phyloP scores from a whole-genome alignment of 2,888 invertebrate species.

The Chironomus riparius region DNA sequence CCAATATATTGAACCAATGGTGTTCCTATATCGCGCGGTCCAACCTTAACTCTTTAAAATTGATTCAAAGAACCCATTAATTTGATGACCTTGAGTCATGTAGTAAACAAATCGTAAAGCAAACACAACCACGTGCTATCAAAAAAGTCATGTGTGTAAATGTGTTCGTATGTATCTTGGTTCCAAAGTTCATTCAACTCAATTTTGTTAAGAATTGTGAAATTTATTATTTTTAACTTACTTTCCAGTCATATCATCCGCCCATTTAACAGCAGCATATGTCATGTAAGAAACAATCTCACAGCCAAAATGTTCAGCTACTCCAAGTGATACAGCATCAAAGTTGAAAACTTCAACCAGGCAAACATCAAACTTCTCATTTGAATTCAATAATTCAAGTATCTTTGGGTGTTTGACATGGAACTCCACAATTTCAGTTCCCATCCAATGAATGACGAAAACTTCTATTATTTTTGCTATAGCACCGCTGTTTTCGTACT shows the following conservation, averaged over 20 bases:
- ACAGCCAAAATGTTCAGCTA: slow-evolving; percentile 31
- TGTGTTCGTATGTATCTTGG: too few species aligned
- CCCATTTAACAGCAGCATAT: slow-evolving; percentile 16
- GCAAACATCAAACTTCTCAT: slow-evolving; percentile 30
- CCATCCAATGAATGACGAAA: background rate
- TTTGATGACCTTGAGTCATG: background rate
- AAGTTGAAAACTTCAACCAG: slow-evolving; percentile 31
- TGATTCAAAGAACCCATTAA: too few species aligned
- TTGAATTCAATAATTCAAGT: background rate
- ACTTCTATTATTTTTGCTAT: background rate
- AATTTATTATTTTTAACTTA: background rate
- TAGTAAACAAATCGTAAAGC: too few species aligned
- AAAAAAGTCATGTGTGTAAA: too few species aligned
- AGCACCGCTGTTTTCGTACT: background rate
- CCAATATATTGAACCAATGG: too few species aligned
- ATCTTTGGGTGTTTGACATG: background rate
- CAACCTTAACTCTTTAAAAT: too few species aligned
- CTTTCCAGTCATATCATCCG: slow-evolving; percentile 23
- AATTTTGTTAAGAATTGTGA: too few species aligned
- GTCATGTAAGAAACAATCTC: slow-evolving; percentile 29
- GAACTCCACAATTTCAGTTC: background rate
- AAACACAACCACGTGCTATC: too few species aligned
- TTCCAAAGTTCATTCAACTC: too few species aligned
- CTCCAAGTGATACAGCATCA: slow-evolving; percentile 31
- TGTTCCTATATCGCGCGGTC: too few species aligned